Evolutionary conservation across 2,797 vertebrate species (phyloP).

Genomic region (Silurus lanzhouensis): DNA sequence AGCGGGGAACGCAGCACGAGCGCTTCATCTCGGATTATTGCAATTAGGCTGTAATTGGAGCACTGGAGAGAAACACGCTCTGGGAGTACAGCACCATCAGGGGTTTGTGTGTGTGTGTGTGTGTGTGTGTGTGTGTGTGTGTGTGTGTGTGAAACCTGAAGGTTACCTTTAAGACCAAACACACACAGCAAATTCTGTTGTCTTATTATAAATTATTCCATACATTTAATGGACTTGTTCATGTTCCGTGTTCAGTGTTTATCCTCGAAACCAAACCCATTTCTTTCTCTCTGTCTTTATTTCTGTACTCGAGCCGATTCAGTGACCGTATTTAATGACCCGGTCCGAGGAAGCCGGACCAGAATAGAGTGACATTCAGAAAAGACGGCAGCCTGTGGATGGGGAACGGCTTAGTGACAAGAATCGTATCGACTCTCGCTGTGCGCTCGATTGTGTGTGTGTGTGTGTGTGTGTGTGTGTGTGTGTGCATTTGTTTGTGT

Average conservation of each 20-base stretch:
- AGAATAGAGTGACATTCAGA: conserved; percentile 63
- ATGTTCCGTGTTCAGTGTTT: no score
- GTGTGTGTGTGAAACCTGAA: conserved; percentile 63
- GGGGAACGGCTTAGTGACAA: conserved; percentile 49
- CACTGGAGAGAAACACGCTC: conserved; percentile 46
- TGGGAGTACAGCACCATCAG: conserved; percentile 43
- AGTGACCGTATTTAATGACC: conserved; percentile 61
- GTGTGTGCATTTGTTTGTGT: background rate
- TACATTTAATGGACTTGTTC: background rate
- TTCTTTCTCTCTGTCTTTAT: no score
- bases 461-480: background rate
- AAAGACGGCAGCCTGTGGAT: conserved; percentile 50
- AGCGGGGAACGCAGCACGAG: background rate
- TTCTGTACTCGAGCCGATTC: conserved; percentile 43
- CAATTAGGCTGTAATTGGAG: conserved; percentile 34
- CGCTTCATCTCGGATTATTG: conserved; percentile 25
- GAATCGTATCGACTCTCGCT: conserved; percentile 58
- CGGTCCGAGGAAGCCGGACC: conserved; percentile 50
- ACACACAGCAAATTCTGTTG: no score
- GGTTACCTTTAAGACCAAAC: conserved; percentile 61
- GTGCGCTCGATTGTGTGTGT: conserved; percentile 37
- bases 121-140: conserved; percentile 33
- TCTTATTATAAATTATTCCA: background rate
- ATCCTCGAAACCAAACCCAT: no score
- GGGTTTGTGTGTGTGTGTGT: conserved; percentile 55